A percentile compares a stretch with the other conserved stretches of the same genome.
Evolutionary conservation across 2,113 vertebrate species (phyloP).

Genomic region (Raja brachyura): DNA sequence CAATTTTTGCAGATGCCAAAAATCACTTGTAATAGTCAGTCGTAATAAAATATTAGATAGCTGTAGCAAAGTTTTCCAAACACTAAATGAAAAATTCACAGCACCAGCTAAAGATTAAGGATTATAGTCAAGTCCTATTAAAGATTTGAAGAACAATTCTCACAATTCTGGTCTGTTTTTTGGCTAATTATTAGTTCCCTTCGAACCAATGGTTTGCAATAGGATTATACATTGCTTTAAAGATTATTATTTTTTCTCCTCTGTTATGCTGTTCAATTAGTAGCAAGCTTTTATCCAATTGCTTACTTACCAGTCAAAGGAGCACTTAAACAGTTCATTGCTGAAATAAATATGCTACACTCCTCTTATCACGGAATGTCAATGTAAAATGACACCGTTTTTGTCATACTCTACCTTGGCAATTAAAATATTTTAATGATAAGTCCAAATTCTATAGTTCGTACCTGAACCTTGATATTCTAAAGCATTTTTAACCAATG

Average conservation of each 20-base stretch:
- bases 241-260: conserved; percentile 23
- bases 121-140: conserved; percentile 35
- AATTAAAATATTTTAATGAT: background rate
- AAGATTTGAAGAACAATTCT: conserved; percentile 39
- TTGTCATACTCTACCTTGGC: background rate
- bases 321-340: background rate
- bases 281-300: conserved; percentile 27
- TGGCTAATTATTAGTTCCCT: conserved; percentile 34
- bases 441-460: background rate
- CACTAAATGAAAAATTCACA: conserved; percentile 29
- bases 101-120: conserved; percentile 28
- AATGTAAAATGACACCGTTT: background rate
- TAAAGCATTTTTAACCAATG: background rate
- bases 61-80: background rate
- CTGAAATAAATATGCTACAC: background rate
- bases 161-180: conserved; percentile 22
- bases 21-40: background rate
- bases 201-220: conserved; percentile 20
- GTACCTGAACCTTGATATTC: background rate
- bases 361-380: background rate
- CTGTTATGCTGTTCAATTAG: conserved; percentile 25
- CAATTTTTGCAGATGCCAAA: background rate
- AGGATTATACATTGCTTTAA: conserved; percentile 37
- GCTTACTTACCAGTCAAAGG: background rate
- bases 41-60: conserved; percentile 4